Evolutionary conservation across 2,113 vertebrate species (phyloP).

Genomic region (Elgaria multicarinata): DNA sequence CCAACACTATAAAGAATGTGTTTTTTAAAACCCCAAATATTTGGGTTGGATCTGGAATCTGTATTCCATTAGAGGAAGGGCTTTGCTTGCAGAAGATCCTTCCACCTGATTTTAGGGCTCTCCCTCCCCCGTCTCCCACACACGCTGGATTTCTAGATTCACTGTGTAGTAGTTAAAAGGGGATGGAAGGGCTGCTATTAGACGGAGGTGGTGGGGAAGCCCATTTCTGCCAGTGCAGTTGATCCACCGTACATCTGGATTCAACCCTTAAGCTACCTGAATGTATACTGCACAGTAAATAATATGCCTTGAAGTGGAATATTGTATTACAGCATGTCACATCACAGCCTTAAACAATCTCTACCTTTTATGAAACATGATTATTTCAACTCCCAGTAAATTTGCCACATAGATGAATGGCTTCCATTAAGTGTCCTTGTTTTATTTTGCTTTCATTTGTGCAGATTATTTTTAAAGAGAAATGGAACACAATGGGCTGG

Average conservation of each 20-base stretch:
- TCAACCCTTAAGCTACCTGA: neutral
- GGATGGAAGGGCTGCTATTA: no score
- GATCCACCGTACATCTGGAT: no score
- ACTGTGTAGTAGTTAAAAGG: no score
- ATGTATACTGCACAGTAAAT: neutral
- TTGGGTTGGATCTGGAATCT: neutral
- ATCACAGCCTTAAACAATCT: neutral
- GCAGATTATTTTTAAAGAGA: neutral
- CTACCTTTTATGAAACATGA: constrained; percentile 26
- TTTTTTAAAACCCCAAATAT: neutral
- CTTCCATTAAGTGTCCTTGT: constrained; percentile 34
- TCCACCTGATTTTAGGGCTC: no score
- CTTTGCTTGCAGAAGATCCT: no score
- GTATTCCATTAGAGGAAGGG: no score
- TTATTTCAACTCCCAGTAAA: constrained; percentile 38
- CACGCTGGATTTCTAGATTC: no score
- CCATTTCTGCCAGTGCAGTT: no score
- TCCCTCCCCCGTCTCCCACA: no score
- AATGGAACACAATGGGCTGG: neutral
- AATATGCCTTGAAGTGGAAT: neutral
- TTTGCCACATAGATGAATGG: neutral
- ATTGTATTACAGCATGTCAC: neutral
- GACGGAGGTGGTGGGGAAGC: neutral
- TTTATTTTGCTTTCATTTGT: neutral
- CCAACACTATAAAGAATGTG: neutral